Percentiles rank a stretch among this genome's conserved stretches.
Conservation (phyloP, 2,888 invertebrate species). For the Nymphalis urticae region DNA sequence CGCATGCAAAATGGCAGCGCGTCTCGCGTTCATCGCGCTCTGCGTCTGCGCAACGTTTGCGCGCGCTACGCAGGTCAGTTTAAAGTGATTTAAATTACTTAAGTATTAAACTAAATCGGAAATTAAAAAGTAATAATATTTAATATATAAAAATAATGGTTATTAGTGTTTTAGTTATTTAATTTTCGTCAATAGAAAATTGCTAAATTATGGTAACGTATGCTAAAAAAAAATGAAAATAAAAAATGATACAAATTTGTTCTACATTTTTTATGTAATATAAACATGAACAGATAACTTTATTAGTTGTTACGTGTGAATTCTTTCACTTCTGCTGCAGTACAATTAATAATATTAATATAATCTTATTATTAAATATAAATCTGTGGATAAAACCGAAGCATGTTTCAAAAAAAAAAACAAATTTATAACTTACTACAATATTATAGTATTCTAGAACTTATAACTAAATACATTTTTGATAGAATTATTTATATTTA, state of each 20-base stretch:
- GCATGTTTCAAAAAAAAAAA: too few relatives aligned
- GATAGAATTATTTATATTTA: too few relatives aligned
- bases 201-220: background rate
- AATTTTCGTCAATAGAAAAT: background rate
- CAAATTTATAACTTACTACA: too few relatives aligned
- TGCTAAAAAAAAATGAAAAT: background rate
- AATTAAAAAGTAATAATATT: too few relatives aligned
- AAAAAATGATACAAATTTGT: background rate
- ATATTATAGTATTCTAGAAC: too few relatives aligned
- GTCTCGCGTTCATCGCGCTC: slow-evolving; percentile 40
- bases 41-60: slow-evolving; percentile 36
- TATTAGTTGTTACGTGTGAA: too few relatives aligned
- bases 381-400: too few relatives aligned
- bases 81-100: slow-evolving; percentile 3
- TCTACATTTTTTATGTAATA: background rate
- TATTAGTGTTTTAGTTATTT: background rate
- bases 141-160: background rate
- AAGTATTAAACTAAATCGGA: background rate
- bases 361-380: too few relatives aligned
- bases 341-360: too few relatives aligned
- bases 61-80: slow-evolving; percentile 38
- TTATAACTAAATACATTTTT: too few relatives aligned
- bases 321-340: too few relatives aligned
- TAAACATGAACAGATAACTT: too few relatives aligned
- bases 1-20: slow-evolving; percentile 42